Evolutionary conservation across 1,140 invertebrate genomes (phyloP).

Genomic region (Sweltsa coloradensis): DNA sequence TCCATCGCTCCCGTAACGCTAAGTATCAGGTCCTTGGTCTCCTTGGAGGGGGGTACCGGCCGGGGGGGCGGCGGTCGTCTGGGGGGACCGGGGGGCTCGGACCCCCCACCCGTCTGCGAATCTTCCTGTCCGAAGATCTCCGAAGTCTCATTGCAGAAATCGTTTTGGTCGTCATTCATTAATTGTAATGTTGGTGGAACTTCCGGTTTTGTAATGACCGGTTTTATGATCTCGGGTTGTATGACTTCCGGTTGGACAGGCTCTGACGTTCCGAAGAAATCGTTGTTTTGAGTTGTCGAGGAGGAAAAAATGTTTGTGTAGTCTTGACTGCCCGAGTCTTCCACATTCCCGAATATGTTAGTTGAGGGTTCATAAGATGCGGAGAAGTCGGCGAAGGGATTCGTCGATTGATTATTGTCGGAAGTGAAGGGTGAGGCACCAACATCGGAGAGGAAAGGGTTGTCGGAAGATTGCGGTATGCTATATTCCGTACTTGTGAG

Average conservation of each 20-base stretch:
- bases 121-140: slow-evolving; percentile 6
- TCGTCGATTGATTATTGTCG: too few species aligned
- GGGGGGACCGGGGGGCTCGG: slow-evolving; percentile 14
- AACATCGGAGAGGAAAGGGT: slow-evolving; percentile 22
- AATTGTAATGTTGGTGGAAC: too few species aligned
- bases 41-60: slow-evolving; percentile 45
- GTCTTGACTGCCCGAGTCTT: too few species aligned
- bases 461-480: slow-evolving; percentile 11
- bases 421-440: too few species aligned
- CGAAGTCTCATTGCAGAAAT: slow-evolving; percentile 12
- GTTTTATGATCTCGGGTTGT: too few species aligned
- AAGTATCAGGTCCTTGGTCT: slow-evolving; percentile 73
- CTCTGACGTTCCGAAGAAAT: too few species aligned
- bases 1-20: slow-evolving; percentile 81
- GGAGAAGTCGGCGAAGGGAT: slow-evolving; percentile 21
- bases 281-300: too few species aligned
- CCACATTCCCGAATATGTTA: slow-evolving; percentile 1
- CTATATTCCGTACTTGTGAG: slow-evolving; percentile 10
- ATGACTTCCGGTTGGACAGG: too few species aligned
- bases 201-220: too few species aligned
- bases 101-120: background rate
- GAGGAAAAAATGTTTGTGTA: too few species aligned
- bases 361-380: background rate
- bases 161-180: background rate
- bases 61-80: slow-evolving; percentile 36